Evolutionary conservation across 2,888 invertebrate genomes (phyloP), one percentile per base, ranked within the genome.

Genomic region (Caenorhabditis sp.): DNA sequence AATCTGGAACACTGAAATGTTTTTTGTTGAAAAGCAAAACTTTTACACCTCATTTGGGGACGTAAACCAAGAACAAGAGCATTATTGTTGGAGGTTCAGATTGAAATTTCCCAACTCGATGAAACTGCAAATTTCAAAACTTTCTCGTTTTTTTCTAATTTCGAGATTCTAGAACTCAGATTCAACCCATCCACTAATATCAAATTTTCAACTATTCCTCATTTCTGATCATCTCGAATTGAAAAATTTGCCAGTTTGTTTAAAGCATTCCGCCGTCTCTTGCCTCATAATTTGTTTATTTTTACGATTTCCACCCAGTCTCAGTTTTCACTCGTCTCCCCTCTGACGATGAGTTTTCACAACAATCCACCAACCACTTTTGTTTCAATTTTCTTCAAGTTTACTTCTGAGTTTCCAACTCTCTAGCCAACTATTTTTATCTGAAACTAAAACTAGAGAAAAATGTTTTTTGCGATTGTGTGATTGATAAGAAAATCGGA

Each of bases 231-330:
- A 26, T 5, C 5, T 10, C 22, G 24, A 12, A 19, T 12, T 26
- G 22, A 22, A 35, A 35, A 22, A 22, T 22, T 26, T 26, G 4
- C 19, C 26, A 5, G 14, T 26, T 26, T 54, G 54, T 54, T 54
- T 54, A 54, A 54, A 54, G 26, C 1, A 54, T 12, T 54, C 7
- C 24, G 38, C 12, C 38, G 38, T 10, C 38, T 38, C 54, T 19
- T 19, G 47, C 7, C 22, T 54, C 14, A 24, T 24, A 41, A 70
- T 54, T 73, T 73, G 73, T 73, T 73, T 73, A 73, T 73, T 73
- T 73, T 73, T 73, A 63, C 54, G 63, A 51, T 73, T 73, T 59
- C 38, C 63, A 26, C 26, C n/a, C 24, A 16, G 16, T 31, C 56
- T 28, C 56, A 24, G 6, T 47, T 47, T 19, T 38, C 35, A 38